Base-by-base conservation (phyloP, 2,797 vertebrate genomes). In the Paedocypris micromegethes region DNA sequence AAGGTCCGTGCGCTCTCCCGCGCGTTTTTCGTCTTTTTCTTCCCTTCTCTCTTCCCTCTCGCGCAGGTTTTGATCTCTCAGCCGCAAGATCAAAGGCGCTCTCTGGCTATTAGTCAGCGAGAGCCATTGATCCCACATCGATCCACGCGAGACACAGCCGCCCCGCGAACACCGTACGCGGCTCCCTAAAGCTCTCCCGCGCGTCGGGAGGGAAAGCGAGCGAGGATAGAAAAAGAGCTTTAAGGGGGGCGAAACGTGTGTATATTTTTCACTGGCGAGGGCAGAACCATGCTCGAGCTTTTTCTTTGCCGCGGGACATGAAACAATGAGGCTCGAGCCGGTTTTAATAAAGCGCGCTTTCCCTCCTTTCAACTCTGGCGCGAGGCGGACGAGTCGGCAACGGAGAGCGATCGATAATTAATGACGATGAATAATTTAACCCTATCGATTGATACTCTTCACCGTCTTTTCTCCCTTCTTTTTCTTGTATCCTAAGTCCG, bases 361-460 rank as follows among this genome's bases (percentile, higher is more conserved):
- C 89, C 90, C 90, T 90, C 89, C 91, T 92, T 92, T 92, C 91
- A 92, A 92, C 90, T 92, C 90, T 82, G 87, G 89, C 87, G 88
- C 90, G 88, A 90, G 90, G 88, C 90, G 90, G 88, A 91, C 88
- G 86, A 89, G 88, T 88, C 88, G 89, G 88, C 85, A 91, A 91
- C 89, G 90, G 89, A 88, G 87, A 86, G 81, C 87, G 89, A 92
- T 93, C 92, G 92, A 93, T 93, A 93, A 93, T 92, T 93, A 93
- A 93, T 93, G 92, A 92, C 91, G 88, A 91, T 93, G 92, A 92
- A 93, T 93, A 93, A 93, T 93, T 93, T 92, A 93, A 87, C 84
- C 90, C 82, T 86, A 92, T 92, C 89, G 91, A 92, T 92, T 91
- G 85, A 87, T 88, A 88, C 88, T 86, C 88, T 89, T 89, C 84